Evolutionary conservation across 23 tunicate genomes (phyloP).

Genomic region (Styela clava): DNA sequence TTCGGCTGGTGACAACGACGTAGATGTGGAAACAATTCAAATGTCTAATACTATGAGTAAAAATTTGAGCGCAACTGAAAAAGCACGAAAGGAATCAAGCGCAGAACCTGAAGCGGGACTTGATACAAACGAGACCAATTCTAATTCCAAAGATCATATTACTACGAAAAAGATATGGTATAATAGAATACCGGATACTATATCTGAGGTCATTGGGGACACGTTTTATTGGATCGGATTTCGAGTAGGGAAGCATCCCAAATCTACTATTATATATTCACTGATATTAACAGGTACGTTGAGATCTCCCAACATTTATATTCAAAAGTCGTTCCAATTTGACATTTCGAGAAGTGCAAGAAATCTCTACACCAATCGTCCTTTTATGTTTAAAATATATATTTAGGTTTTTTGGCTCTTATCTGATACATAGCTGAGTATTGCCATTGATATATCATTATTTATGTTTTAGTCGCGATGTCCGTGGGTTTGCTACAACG

Average conservation of each 20-base stretch:
- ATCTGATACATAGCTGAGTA: no score
- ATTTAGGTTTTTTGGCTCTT: no score
- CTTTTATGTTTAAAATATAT: no score
- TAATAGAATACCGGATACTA: not conserved
- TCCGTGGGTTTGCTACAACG: constrained; percentile 4
- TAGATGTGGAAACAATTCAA: not conserved
- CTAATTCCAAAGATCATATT: not conserved
- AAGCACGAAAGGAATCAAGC: not conserved
- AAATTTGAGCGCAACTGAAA: not conserved
- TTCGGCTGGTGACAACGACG: not conserved
- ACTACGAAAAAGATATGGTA: not conserved
- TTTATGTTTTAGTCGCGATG: not conserved
- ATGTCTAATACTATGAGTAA: not conserved
- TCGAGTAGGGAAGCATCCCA: constrained; percentile 17
- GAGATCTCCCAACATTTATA: not conserved
- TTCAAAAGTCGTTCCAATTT: no score
- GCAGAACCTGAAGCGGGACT: not conserved
- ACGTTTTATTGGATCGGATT: constrained; percentile 20
- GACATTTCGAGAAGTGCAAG: no score
- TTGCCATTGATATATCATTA: not conserved
- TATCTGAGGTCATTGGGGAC: not conserved
- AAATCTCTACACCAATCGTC: no score
- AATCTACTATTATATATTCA: not conserved
- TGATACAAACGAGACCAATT: not conserved
- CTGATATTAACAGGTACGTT: constrained; percentile 9